Evolutionary conservation across 2,888 invertebrate species (phyloP).

Genomic region (Adelphocoris suturalis): DNA sequence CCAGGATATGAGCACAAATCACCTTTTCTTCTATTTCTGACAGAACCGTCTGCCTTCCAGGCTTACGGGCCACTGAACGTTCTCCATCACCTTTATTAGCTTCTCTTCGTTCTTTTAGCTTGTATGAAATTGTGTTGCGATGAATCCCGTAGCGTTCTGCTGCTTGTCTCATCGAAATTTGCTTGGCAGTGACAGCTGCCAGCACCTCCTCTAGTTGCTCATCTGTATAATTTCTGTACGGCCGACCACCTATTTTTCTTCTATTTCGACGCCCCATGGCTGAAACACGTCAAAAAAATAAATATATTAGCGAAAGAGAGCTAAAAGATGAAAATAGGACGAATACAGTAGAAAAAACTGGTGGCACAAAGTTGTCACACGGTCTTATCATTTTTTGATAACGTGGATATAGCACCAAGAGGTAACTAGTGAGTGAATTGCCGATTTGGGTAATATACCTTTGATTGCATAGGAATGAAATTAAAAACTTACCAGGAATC

Average conservation of each 20-base stretch:
- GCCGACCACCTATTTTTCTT: conserved; percentile 40
- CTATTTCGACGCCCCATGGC: conserved; percentile 32
- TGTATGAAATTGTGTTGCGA: conserved; percentile 48
- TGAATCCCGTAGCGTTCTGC: conserved; percentile 37
- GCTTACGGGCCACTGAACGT: neutral
- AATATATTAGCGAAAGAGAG: conserved; percentile 10
- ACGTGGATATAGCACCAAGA: conserved; percentile 25
- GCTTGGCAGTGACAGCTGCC: conserved; percentile 37
- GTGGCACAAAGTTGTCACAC: conserved; percentile 41
- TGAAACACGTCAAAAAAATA: neutral
- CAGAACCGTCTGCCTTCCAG: conserved; percentile 1
- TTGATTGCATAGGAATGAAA: conserved; percentile 25
- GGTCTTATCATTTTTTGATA: conserved; percentile 25
- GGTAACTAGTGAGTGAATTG: neutral
- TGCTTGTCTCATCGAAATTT: conserved; percentile 22
- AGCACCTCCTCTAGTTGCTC: conserved; percentile 22
- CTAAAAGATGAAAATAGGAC: neutral
- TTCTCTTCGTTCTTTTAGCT: conserved; percentile 22
- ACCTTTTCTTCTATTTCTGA: conserved; percentile 3
- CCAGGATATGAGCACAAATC: conserved; percentile 37
- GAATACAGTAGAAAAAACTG: neutral
- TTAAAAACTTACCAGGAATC: conserved; percentile 41
- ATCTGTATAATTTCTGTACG: conserved; percentile 8
- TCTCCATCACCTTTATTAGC: conserved; percentile 1
- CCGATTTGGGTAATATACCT: conserved; percentile 5